Evolutionary conservation across 2,113 vertebrate species (phyloP).

Genomic region (Daubentonia madagascariensis): DNA sequence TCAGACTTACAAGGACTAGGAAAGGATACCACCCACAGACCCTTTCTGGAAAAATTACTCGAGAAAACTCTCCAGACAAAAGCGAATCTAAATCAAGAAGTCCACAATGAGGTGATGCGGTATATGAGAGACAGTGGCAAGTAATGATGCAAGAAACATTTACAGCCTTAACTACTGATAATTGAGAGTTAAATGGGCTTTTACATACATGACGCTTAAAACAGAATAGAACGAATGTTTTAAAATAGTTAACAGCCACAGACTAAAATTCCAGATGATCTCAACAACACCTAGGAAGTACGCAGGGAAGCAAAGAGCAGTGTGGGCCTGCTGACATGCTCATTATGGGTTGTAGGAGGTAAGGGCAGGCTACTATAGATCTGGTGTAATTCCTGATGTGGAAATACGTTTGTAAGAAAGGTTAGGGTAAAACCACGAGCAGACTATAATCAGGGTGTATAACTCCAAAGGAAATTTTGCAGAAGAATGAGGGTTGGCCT

Average conservation of each 20-base stretch:
- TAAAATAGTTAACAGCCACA: not conserved
- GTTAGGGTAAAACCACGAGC: not conserved
- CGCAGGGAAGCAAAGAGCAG: not conserved
- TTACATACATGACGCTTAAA: not conserved
- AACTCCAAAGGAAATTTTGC: not conserved
- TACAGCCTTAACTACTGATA: not conserved
- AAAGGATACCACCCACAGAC: not conserved
- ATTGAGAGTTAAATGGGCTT: not conserved
- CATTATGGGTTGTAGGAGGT: not conserved
- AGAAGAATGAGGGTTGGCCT: not conserved
- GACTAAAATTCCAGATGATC: not conserved
- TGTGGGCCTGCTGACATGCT: accelerated
- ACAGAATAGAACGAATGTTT: not conserved
- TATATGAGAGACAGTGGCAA: not conserved
- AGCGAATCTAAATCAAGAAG: not conserved
- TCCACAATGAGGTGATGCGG: not conserved
- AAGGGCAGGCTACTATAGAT: not conserved
- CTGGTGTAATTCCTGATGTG: not conserved
- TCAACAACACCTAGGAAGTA: not conserved
- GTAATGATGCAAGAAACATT: not conserved
- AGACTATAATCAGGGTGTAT: not conserved
- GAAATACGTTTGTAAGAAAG: not conserved
- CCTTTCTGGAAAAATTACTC: not conserved
- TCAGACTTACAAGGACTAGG: not conserved
- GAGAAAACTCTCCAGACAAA: constrained; percentile 19